Evolutionary conservation across 2,888 invertebrate genomes (phyloP), one percentile per base, ranked within the genome.

Genomic region (Hydrotaea cyrtoneurina): DNA sequence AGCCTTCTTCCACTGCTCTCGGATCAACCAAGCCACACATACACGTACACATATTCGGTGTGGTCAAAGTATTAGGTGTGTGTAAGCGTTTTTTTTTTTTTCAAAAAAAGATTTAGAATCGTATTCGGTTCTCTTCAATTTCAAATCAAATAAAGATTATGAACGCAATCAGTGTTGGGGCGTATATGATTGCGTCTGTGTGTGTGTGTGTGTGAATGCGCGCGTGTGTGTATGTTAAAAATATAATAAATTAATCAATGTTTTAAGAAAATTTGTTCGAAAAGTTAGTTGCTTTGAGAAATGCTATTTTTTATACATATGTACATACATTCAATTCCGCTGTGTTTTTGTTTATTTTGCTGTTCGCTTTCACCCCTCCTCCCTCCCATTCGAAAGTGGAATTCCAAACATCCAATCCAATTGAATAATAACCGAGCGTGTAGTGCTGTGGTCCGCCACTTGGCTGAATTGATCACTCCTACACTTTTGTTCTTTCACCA

Each of bases 281-380:
- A 43, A 43, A 64, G 64, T 64, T 64, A 64, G 17, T 23, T 66
- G 17, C 15, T 66, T 43, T 43, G 66, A 21, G 66, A 66, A 21
- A 46, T 66, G 39, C 19, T 66, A 66, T 66, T 69, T 69, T 46
- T 69, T 69, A 69, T 50, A 46, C n/a, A n/a, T n/a, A n/a, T n/a
- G n/a, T n/a, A n/a, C n/a, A n/a, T n/a, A n/a, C 43, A 43, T 19
- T 36, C 66, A 17, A 39, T 19, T 17, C 17, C 39, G 11, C 19
- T 39, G 19, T 39, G 13, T 39, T 55, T 55, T 8, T 59, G 59
- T 59, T 59, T 59, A 26, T 59, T 59, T 59, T 69, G 43, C 23
- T 23, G 23, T 0, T 31, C 31, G 15, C 15, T 71, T 5, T 72
- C 3, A n/a, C n/a, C n/a, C n/a, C n/a, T n/a, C n/a, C n/a, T n/a